A percentile compares a stretch with the other conserved stretches of the same genome.
phyloP scores from a whole-genome alignment of 2,888 invertebrate species.

The Cybosia mesomella region DNA sequence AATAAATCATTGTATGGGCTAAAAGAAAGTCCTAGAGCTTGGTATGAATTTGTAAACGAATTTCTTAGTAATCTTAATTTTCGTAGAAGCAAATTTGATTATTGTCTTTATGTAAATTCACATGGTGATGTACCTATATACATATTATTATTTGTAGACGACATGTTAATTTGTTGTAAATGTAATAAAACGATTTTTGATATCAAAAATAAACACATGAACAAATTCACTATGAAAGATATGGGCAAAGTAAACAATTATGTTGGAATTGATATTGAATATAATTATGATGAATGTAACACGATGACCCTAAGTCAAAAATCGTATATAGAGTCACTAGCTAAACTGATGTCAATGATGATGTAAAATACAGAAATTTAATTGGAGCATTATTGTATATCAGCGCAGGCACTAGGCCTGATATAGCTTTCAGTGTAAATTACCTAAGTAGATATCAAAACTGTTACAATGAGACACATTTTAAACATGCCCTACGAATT shows the following conservation, averaged over 20 bases:
- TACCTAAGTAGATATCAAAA: conserved; percentile 31
- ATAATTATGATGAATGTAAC: neutral
- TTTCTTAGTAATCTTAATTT: neutral
- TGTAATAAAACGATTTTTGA: neutral
- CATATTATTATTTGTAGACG: conserved; percentile 15
- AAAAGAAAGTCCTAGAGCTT: conserved; percentile 20
- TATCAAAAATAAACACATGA: conserved; percentile 6
- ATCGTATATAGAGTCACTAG: conserved; percentile 1
- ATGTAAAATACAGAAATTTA: too few species aligned
- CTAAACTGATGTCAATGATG: too few species aligned
- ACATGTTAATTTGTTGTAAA: too few species aligned
- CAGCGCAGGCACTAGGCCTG: too few species aligned
- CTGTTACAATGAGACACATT: conserved; percentile 28
- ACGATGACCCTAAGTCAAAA: conserved; percentile 10
- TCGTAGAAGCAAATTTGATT: conserved; percentile 12
- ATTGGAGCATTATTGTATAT: too few species aligned
- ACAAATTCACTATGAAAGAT: conserved; percentile 15
- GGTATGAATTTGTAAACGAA: conserved; percentile 24
- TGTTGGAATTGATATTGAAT: conserved; percentile 15
- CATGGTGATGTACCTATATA: conserved; percentile 4
- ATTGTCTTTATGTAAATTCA: conserved; percentile 8
- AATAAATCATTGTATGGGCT: conserved; percentile 24
- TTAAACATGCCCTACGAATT: conserved; percentile 31
- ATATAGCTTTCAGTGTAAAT: conserved; percentile 27
- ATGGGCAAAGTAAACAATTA: conserved; percentile 18